A percentile compares a stretch with the other conserved stretches of the same genome.
Conservation (phyloP, 1,140 invertebrate genomes). For the Mercenaria mercenaria region DNA sequence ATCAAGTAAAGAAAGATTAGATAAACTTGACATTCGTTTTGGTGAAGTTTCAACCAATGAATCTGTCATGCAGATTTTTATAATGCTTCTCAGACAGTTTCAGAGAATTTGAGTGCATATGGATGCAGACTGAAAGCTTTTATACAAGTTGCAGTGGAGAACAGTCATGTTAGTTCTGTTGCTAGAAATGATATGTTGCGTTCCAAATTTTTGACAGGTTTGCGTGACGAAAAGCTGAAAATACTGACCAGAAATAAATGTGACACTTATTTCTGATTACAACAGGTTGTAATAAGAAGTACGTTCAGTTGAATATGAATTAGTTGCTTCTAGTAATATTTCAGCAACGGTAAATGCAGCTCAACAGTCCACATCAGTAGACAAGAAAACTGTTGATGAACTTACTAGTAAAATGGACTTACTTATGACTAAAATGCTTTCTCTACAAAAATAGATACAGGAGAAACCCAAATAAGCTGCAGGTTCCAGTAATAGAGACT, state of each 20-base stretch:
- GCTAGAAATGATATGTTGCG: slow-evolving; percentile 35
- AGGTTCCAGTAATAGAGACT: background rate
- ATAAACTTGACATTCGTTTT: background rate
- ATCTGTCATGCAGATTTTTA: background rate
- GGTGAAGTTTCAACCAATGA: background rate
- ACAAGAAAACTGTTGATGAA: background rate
- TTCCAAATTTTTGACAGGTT: slow-evolving; percentile 20
- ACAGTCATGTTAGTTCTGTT: background rate
- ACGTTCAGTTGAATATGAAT: background rate
- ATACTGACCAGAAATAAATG: slow-evolving; percentile 6
- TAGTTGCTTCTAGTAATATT: background rate
- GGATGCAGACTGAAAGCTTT: background rate
- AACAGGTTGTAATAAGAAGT: background rate
- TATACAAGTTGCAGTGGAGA: background rate
- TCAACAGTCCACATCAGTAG: background rate
- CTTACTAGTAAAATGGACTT: background rate
- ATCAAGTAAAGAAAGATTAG: background rate
- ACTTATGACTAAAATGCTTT: background rate
- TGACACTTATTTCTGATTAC: background rate
- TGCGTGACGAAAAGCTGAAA: slow-evolving; percentile 14
- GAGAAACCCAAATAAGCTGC: background rate
- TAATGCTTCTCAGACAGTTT: background rate
- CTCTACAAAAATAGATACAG: background rate
- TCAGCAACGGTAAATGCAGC: background rate
- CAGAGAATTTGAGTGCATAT: slow-evolving; percentile 17